phyloP scores from a whole-genome alignment of 2,113 vertebrate species.

The Heteronetta atricapilla region DNA sequence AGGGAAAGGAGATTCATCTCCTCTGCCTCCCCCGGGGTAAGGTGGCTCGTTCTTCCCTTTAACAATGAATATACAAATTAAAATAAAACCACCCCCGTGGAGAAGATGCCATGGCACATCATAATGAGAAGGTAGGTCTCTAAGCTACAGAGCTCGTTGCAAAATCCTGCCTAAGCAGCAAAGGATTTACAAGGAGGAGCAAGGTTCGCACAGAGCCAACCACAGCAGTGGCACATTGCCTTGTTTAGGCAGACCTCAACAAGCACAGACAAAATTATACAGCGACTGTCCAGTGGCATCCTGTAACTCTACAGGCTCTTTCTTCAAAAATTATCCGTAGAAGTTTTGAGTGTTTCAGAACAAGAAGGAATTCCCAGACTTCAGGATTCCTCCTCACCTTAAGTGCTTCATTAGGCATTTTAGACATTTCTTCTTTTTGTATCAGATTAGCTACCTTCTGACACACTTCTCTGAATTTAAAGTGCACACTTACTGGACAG shows the following conservation, averaged over 20 bases:
- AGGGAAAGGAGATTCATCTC: neutral
- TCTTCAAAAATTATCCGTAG: neutral
- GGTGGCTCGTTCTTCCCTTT: neutral
- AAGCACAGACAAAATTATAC: neutral
- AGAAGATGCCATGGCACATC: rapidly evolving
- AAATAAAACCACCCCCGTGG: neutral
- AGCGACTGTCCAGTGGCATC: neutral
- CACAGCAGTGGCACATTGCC: rapidly evolving
- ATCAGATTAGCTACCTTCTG: slow-evolving; percentile 2
- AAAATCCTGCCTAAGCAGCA: neutral
- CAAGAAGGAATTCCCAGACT: neutral
- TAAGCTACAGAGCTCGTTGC: rapidly evolving
- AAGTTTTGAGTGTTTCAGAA: neutral
- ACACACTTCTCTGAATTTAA: slow-evolving; percentile 1
- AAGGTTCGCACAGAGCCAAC: neutral
- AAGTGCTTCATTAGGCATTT: neutral
- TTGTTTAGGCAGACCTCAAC: neutral
- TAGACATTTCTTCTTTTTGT: neutral
- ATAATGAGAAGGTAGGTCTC: neutral
- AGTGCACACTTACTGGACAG: neutral
- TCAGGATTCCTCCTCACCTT: neutral
- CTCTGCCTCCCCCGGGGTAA: neutral
- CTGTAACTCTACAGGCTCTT: neutral
- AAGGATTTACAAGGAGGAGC: neutral
- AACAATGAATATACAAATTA: neutral